Evolutionary conservation across 2,113 vertebrate genomes (phyloP).

Genomic region (Rhabdomys dilectus): DNA sequence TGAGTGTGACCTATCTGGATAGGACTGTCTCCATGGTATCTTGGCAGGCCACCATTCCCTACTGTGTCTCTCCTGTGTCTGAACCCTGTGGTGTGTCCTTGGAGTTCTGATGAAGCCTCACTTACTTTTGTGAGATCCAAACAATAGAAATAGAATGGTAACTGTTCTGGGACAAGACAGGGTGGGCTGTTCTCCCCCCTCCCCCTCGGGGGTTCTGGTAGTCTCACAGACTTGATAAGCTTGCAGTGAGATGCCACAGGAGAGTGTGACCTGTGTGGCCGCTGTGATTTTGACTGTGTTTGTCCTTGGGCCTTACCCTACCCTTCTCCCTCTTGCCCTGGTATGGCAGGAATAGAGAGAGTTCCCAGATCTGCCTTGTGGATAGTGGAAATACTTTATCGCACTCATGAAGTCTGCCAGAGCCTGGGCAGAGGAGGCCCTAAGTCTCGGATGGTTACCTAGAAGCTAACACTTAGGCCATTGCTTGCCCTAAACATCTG

Average conservation of each 20-base stretch:
- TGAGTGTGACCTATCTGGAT: fast-evolving
- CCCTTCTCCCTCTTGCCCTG: fast-evolving
- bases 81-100: neutral
- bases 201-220: neutral
- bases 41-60: neutral
- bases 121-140: neutral
- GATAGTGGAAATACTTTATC: neutral
- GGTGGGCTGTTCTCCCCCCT: neutral
- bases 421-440: neutral
- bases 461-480: neutral
- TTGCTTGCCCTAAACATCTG: neutral
- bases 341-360: neutral
- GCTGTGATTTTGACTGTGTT: neutral
- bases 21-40: neutral
- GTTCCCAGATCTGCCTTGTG: neutral
- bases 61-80: neutral
- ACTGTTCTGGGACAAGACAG: neutral
- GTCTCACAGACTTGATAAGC: neutral
- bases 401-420: neutral
- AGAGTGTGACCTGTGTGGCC: neutral
- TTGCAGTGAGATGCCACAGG: conserved; percentile 21
- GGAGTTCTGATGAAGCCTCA: neutral
- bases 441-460: neutral
- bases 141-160: neutral
- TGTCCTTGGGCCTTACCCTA: neutral